Base-by-base conservation (phyloP, 1,140 invertebrate species). In the Carcinoscorpius rotundicauda region DNA sequence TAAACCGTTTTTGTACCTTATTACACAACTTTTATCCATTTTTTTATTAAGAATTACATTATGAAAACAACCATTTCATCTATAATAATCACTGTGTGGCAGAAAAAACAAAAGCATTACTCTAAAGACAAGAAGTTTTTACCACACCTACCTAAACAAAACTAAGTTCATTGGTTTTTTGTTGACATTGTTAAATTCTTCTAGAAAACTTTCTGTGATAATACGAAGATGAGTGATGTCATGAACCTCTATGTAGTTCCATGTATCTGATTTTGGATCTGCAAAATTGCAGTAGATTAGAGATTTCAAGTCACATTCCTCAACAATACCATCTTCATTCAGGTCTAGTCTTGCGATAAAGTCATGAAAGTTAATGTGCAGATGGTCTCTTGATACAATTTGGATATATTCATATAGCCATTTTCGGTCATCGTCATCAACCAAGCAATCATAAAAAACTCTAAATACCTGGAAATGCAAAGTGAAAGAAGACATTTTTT, bases 151-250 rank as follows among this genome's bases (percentile, higher is more conserved):
- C 88, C 87, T 87, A 76, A 97, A 98, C 49, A 98, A 78, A 4
- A 97, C 93, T 58, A 98, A 80, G 79, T 93, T 92, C 94, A 98
- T 97, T 0, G 93, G 93, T 74, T 97, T 97, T 75, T 95, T 97
- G 48, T 89, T 92, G 87, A 97, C 91, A 66, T 93, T 90, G 75
- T 98, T 97, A 72, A 87, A 97, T 74, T 98, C 94, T 3, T 86
- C 85, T 9, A 98, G 79, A 79, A 91, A 96, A 1, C 85, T 85
- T 74, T 97, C 93, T 0, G 93, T 90, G n/a, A 93, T 88, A 1
- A 82, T 80, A 68, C 86, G 84, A 57, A 98, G 79, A 63, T 86
- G 81, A 66, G 92, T 87, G 68, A 96, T 79, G 74, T 97, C 89
- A 3, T 79, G 77, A 0, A 94, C 90, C 81, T 97, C 92, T 71